These are phyloP conservation scores for Limnephilus rhombicus DNA, from an alignment of 2,888 invertebrate genomes.

Conservation along the genomic window DNA sequence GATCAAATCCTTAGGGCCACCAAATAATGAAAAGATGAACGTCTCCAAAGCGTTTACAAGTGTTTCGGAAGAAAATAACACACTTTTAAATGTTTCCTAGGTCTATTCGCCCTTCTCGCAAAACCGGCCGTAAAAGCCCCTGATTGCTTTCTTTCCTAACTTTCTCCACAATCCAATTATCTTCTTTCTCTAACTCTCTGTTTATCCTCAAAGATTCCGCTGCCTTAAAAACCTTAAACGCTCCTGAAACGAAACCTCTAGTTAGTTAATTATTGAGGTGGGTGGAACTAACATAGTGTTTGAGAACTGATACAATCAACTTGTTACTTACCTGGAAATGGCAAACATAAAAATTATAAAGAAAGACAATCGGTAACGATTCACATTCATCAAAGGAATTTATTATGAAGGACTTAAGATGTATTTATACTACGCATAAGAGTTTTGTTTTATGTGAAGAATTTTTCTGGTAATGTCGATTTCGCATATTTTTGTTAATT, in stretches of 20 bases:
- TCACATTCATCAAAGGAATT: not conserved
- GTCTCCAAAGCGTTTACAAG: too few relatives aligned
- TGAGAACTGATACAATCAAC: not conserved
- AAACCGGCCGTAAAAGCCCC: not conserved
- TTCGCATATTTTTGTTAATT: too few relatives aligned
- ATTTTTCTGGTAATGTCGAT: too few relatives aligned
- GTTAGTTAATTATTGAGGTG: not conserved
- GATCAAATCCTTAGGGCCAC: too few relatives aligned
- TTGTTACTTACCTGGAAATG: not conserved
- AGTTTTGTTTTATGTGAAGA: too few relatives aligned
- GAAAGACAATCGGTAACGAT: not conserved
- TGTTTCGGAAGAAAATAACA: not conserved
- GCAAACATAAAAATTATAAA: not conserved
- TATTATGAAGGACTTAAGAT: too few relatives aligned
- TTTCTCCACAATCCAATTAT: not conserved
- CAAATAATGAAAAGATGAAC: too few relatives aligned
- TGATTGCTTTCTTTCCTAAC: not conserved
- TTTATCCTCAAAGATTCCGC: not conserved
- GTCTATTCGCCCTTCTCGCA: not conserved
- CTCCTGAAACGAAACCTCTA: not conserved
- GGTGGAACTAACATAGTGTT: not conserved
- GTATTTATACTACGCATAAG: too few relatives aligned
- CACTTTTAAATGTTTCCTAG: not conserved
- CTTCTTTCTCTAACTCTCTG: not conserved
- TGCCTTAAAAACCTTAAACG: not conserved